Evolutionary conservation across 2,797 vertebrate genomes (phyloP).

Genomic region (Acanthis flammea): DNA sequence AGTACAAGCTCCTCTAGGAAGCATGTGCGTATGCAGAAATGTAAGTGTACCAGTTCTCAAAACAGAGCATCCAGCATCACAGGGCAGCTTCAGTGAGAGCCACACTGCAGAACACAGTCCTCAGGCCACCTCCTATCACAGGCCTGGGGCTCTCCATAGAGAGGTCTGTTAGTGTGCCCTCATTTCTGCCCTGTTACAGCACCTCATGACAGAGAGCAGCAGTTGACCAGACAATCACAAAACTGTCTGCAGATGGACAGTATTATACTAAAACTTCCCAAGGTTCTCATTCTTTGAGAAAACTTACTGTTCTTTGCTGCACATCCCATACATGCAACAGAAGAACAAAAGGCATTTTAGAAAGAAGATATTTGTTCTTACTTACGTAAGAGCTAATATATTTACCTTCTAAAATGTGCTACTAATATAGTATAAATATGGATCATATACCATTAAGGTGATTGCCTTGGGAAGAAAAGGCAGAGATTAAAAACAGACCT

Average conservation of each 20-base stretch:
- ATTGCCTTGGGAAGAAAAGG: constrained; percentile 58
- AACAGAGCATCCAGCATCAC: background rate
- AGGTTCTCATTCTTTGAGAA: background rate
- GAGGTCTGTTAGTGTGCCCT: background rate
- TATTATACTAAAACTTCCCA: background rate
- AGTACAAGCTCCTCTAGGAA: background rate
- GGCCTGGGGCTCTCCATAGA: background rate
- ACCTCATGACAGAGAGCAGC: background rate
- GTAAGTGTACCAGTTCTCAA: background rate
- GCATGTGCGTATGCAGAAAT: background rate
- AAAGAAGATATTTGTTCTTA: constrained; percentile 58
- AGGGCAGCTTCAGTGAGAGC: background rate
- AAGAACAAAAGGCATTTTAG: constrained; percentile 54
- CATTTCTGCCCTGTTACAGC: background rate
- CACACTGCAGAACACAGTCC: background rate
- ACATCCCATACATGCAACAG: background rate
- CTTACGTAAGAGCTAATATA: constrained; percentile 30
- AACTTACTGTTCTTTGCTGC: background rate
- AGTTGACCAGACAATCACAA: background rate
- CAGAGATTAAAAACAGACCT: constrained; percentile 49
- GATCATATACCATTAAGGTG: background rate
- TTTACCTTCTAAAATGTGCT: constrained; percentile 48
- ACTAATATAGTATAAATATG: constrained; percentile 59
- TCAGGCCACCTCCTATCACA: background rate
- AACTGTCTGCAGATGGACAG: background rate